Evolutionary conservation across 1,140 invertebrate genomes (phyloP), one percentile per base, ranked within the genome.

Genomic region (Rhizoglyphus robini): DNA sequence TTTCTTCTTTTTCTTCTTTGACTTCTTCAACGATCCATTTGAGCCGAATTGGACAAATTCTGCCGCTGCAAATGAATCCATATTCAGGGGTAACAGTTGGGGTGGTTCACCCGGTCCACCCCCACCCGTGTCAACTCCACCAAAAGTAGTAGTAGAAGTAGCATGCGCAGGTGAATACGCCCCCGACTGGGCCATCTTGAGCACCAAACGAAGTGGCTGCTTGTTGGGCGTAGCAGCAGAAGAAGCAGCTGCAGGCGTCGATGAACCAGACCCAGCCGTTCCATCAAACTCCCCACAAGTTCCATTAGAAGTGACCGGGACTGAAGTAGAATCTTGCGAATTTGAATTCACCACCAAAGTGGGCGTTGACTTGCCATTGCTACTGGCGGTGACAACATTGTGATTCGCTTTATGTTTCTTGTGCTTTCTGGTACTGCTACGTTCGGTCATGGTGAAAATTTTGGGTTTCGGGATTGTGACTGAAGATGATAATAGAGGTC

Each of bases 1-100:
- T 25, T 61, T 15, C 32, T 71, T 68, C 32, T 69, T 68, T 54
- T 69, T 69, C 34, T 69, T 69, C 25, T 65, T 66, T 36, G 68
- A 68, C 30, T 67, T 69, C 34, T 69, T 69, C 2, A 13, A 29
- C 13, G 15, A 20, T 11, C 27, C 23, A 51, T 25, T 51, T n/a
- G n/a, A 51, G 15, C 23, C 13, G 23, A 51, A 25, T 3, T 51
- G 48, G 15, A 11, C 15, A 25, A n/a, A 23, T 20, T 51, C 41
- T n/a, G 23, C 41, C 18, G 18, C 23, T n/a, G 18, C 20, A 51
- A 51, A 51, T 27, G 48, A 13, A 51, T 51, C 48, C 23, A 13
- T 27, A 27, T 51, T 51, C n/a, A 51, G 29, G 23, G 48, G 48
- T 51, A 51, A 51, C 13, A 51, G n/a, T 51, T 51, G 15, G 23